phyloP scores from a whole-genome alignment of 2,888 invertebrate species.

The Nematopogon swammerdamellus region DNA sequence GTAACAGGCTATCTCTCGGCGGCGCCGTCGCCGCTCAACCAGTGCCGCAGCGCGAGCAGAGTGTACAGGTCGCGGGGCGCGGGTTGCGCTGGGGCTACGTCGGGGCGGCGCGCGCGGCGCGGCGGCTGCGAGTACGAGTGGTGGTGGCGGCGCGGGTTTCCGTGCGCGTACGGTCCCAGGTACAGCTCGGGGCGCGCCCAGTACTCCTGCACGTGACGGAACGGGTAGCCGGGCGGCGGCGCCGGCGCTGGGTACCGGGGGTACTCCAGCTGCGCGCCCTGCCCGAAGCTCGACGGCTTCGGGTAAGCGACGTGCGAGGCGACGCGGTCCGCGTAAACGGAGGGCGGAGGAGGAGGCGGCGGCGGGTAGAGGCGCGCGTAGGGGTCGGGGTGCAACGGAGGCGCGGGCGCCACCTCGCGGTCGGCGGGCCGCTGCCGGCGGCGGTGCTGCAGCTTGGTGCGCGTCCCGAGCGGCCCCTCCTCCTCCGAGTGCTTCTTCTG shows the following conservation, averaged over 20 bases:
- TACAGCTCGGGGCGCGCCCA: conserved; percentile 38
- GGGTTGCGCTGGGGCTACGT: background rate
- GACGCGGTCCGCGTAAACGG: conserved; percentile 4
- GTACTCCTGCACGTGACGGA: conserved; percentile 44
- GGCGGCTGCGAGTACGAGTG: conserved; percentile 34
- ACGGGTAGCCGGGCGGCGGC: conserved; percentile 41
- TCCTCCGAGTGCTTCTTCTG: conserved; percentile 30
- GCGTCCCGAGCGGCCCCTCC: conserved; percentile 38
- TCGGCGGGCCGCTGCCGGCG: conserved; percentile 31
- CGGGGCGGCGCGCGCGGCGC: background rate
- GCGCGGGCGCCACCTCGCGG: conserved; percentile 15
- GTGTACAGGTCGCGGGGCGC: conserved; percentile 35
- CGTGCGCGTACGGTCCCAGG: conserved; percentile 39
- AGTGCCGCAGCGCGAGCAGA: conserved; percentile 44
- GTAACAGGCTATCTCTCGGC: conserved; percentile 39
- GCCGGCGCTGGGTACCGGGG: conserved; percentile 38
- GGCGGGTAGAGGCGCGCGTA: background rate
- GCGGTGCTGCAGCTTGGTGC: conserved; percentile 43
- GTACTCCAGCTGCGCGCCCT: conserved; percentile 11
- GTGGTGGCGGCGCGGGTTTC: conserved; percentile 43
- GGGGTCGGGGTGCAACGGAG: conserved; percentile 11
- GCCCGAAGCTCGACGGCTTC: conserved; percentile 18
- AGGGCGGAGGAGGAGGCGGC: conserved; percentile 11
- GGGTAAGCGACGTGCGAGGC: conserved; percentile 15
- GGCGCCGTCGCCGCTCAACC: conserved; percentile 46